phyloP scores from a whole-genome alignment of 2,113 vertebrate genomes.

The Nycticorax nycticorax region DNA sequence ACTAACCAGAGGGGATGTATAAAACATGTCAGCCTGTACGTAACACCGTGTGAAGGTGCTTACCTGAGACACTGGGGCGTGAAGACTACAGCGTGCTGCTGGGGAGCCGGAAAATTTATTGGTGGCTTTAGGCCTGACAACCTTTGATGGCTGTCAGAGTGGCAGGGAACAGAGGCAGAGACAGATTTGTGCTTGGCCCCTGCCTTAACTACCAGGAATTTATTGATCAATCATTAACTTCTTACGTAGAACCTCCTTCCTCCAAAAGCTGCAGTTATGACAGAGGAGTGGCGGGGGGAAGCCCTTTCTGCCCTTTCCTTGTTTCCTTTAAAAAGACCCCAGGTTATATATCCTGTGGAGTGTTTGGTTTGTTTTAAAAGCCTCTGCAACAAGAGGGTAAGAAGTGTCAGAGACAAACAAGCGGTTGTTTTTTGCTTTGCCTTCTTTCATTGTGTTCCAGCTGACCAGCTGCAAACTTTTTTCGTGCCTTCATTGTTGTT shows the following conservation, averaged over 20 bases:
- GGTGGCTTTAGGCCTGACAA: neutral
- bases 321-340: neutral
- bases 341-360: neutral
- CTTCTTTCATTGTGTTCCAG: constrained; percentile 26
- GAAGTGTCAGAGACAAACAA: neutral
- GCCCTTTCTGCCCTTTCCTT: neutral
- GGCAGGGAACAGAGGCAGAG: neutral
- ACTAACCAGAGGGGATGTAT: neutral
- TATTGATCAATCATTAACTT: constrained; percentile 24
- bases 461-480: constrained; percentile 28
- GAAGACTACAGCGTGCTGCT: neutral
- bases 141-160: neutral
- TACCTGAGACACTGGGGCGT: neutral
- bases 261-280: neutral
- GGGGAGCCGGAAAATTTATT: neutral
- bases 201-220: neutral
- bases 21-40: neutral
- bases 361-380: constrained; percentile 7
- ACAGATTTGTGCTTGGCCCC: neutral
- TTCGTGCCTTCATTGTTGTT: neutral
- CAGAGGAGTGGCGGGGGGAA: neutral
- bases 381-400: neutral
- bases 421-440: neutral
- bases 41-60: neutral
- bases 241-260: neutral